Evolutionary conservation across 2,797 vertebrate genomes (phyloP), one percentile per base, ranked within the genome.

Genomic region (Yasuhikotakia modesta): DNA sequence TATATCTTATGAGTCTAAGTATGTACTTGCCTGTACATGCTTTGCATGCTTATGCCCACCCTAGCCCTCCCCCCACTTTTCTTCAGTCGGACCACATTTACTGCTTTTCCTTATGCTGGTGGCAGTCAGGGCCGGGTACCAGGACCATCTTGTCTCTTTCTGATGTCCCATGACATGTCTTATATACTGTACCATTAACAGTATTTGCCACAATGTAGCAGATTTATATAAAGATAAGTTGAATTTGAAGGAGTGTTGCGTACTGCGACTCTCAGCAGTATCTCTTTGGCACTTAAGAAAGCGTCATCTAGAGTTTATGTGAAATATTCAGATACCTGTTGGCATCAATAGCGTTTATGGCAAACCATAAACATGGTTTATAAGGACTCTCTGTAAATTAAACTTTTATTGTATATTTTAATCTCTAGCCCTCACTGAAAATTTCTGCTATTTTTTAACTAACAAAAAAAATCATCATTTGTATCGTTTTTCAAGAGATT

Each of bases 261-360:
- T n/a, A n/a, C n/a, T 35, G 61, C 58, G 53, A 48, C 66, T 70
- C 55, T 68, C 22, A 64, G 30, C 46, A 53, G 72, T 74, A 65
- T 65, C 61, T 65, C 43, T 73, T 65, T 74, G 35, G 35, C 5
- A 35, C 35, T 35, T 35, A 5, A 35, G 72, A 52, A 74, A 74
- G 72, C 60, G 70, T 57, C 78, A 73, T 52, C 60, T 35, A 58
- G 55, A 58, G 66, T 60, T 55, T 24, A 79, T 72, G 52, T 63
- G 58, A 73, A 73, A 73, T 64, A 50, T 22, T 45, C 32, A 24
- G n/a, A n/a, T n/a, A n/a, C n/a, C n/a, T n/a, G n/a, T n/a, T n/a
- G n/a, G n/a, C n/a, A n/a, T n/a, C n/a, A n/a, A n/a, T n/a, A n/a
- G n/a, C n/a, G n/a, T n/a, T n/a, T n/a, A n/a, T n/a, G n/a, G n/a